Conservation (phyloP, 2,888 invertebrate species). For the Ditylenchus weischeri region DNA sequence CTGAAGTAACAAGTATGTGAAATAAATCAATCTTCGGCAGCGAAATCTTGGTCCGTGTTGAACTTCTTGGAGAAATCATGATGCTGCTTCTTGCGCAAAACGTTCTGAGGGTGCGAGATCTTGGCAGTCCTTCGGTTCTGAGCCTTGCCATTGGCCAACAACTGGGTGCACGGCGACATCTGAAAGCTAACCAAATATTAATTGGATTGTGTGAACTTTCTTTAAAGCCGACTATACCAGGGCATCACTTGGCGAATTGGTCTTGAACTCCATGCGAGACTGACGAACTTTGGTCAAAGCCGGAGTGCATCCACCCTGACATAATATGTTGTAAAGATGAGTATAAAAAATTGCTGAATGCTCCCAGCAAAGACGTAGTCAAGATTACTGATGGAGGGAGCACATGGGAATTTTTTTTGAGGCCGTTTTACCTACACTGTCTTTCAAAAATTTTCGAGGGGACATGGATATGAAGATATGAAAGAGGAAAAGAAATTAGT, state of each 20-base stretch:
- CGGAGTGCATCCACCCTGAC: conserved; percentile 18
- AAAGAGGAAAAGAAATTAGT: too few species aligned
- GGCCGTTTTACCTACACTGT: too few species aligned
- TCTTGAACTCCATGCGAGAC: conserved; percentile 22
- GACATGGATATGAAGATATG: too few species aligned
- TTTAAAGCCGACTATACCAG: neutral
- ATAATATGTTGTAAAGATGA: neutral
- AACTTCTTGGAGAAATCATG: conserved; percentile 7
- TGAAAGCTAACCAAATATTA: neutral
- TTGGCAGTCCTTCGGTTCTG: conserved; percentile 1
- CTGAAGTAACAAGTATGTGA: too few species aligned
- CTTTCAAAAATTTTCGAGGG: too few species aligned
- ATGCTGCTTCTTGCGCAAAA: conserved; percentile 13
- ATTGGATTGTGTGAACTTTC: neutral
- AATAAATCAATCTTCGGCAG: neutral
- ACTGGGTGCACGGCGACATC: conserved; percentile 14
- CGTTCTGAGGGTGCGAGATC: conserved; percentile 12
- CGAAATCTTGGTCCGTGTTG: neutral
- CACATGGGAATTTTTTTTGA: too few species aligned
- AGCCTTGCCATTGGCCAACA: conserved; percentile 6
- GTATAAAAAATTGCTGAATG: too few species aligned
- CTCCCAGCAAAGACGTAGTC: too few species aligned
- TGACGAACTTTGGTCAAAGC: conserved; percentile 24
- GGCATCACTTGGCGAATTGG: conserved; percentile 6
- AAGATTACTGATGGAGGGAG: too few species aligned